Evolutionary conservation across 2,113 vertebrate genomes (phyloP).

Genomic region (Notechis scutatus): DNA sequence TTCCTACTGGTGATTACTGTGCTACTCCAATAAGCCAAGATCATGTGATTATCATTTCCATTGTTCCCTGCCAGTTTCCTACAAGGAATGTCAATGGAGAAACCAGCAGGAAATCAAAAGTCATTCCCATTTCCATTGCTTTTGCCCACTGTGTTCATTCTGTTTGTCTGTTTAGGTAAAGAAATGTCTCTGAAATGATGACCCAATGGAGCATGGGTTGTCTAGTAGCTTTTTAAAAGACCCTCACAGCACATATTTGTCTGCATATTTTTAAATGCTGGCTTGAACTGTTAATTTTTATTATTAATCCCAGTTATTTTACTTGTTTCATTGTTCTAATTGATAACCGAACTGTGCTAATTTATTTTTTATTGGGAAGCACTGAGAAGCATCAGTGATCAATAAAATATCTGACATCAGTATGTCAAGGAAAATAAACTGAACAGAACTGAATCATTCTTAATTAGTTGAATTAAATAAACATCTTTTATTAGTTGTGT

Average conservation of each 20-base stretch:
- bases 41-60: background rate
- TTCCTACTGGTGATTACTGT: background rate
- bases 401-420: background rate
- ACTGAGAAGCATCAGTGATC: background rate
- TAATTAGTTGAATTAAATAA: background rate
- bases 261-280: background rate
- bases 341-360: background rate
- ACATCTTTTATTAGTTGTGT: background rate
- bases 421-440: background rate
- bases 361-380: background rate
- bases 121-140: background rate
- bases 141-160: background rate
- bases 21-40: background rate
- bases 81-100: background rate
- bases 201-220: background rate
- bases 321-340: background rate
- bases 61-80: background rate
- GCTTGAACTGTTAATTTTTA: background rate
- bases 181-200: background rate
- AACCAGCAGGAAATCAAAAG: background rate
- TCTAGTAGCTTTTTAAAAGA: background rate
- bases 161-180: background rate
- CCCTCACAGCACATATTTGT: background rate
- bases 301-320: background rate
- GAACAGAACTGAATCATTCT: background rate